Evolutionary conservation across 2,888 invertebrate species (phyloP), one percentile per base, ranked within the genome.

Genomic region (Cheilosia grossa): DNA sequence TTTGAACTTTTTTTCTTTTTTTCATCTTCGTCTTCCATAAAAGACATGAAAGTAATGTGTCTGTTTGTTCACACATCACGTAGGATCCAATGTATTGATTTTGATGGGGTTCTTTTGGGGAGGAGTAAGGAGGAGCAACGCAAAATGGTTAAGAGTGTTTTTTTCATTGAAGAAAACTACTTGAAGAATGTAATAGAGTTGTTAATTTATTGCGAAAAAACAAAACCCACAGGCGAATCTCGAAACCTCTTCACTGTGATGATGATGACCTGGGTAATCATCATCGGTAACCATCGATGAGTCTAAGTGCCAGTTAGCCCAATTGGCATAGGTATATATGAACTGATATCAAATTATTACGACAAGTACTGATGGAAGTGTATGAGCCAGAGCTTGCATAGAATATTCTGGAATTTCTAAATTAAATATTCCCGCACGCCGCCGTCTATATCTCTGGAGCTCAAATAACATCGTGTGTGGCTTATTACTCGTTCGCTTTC

Each of bases 1-100:
- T 82, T 82, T 61, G 58, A 77, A 64, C 42, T 82, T 30, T 47
- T 21, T 59, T 59, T 59, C 53, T 51, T 24, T 47, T 21, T 21
- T 21, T 21, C 27, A 1, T 17, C 13, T 44, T 7, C 6, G 17
- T 47, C 6, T 47, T 37, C 13, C 13, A 19, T 33, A 61, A 66
- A 49, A 9, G 49, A 66, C 27, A 66, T 58, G 19, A 30, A 59
- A 69, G 44, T 13, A 30, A 42, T 33, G 54, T 53, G 59, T 44
- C 24, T 77, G 59, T 59, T 67, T 77, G 67, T 47, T 49, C n/a
- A 19, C 53, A 66, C 17, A 33, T 53, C 63, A 63, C 53, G 61
- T 69, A 56, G 44, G 33, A 54, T 17, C 30, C 24, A 3, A 21
- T 51, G 24, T 51, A 51, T 51, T 51, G 51, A 51, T 51, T 51